A percentile compares a stretch with the other conserved stretches of the same genome.
Evolutionary conservation across 2,888 invertebrate species (phyloP).

Genomic region (Polydrusus tereticollis): DNA sequence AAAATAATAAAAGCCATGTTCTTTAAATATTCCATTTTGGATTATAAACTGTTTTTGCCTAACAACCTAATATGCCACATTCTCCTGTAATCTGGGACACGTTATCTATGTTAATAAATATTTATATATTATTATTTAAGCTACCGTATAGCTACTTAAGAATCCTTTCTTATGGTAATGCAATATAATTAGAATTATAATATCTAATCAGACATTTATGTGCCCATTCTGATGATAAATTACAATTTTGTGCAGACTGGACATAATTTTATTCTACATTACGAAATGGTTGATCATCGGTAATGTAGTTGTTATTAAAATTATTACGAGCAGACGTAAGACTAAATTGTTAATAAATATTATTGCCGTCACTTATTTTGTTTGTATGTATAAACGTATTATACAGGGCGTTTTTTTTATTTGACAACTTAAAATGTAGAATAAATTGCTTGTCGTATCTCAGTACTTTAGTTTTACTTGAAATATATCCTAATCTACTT

Average conservation of each 20-base stretch:
- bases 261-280: neutral
- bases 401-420: too few relatives aligned
- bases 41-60: too few relatives aligned
- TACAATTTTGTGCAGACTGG: neutral
- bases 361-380: too few relatives aligned
- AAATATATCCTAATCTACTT: too few relatives aligned
- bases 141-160: conserved; percentile 6
- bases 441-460: too few relatives aligned
- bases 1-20: too few relatives aligned
- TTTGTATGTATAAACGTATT: too few relatives aligned
- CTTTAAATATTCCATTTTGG: too few relatives aligned
- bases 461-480: too few relatives aligned
- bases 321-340: neutral
- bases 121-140: conserved; percentile 4
- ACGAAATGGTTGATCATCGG: neutral
- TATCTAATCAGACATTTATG: conserved; percentile 16
- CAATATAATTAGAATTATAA: conserved; percentile 10
- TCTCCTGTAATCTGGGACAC: neutral
- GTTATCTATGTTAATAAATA: neutral
- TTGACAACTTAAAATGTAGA: too few relatives aligned
- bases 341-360: too few relatives aligned
- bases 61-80: neutral
- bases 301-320: neutral
- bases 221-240: neutral
- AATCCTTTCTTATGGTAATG: neutral